Base-by-base conservation (phyloP, 2,113 vertebrate genomes). In the Crypturellus undulatus region DNA sequence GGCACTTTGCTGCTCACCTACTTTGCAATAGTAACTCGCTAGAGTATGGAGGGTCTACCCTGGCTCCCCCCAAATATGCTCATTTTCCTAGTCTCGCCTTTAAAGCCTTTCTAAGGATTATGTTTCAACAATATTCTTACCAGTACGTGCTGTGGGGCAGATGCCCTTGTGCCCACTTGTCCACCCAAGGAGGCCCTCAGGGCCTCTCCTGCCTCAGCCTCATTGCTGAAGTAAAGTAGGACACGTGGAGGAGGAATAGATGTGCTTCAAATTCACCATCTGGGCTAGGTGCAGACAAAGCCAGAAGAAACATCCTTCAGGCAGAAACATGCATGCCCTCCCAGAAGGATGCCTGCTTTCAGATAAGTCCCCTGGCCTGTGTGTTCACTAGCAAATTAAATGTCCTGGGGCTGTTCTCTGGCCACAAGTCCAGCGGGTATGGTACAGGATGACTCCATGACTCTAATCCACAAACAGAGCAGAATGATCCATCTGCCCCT, bases 331-430 rank as follows among this genome's bases (percentile, higher is more conserved):
- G 4, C 15, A 63, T 49, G 12, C 1, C 52, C 10, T 2, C 13
- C 16, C 2, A 0, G 1, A 38, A 65, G 6, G 25, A 20, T 56
- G 16, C 14, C 28, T 64, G 12, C 21, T 71, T 20, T 63, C 40
- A 54, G 11, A n/a, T 40, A 4, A 30, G 22, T 24, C n/a, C 20
- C 0, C 0, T 28, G 40, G 32, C 8, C 77, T 60, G 14, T 22
- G 54, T 80, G 34, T 52, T 15, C 28, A 45, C 12, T 38, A 62
- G 25, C 3, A 78, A 69, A 78, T 78, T 36, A 45, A 78, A 87
- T 65, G 22, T 1, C 4, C 28, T 62, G 36, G 65, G 69, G 13
- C 10, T 62, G 40, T 81, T 84, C n/a, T 73, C 64, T n/a, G 15
- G 12, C 43, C 25, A 3, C 1, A 5, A 34, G 3, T 70, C 32